These are phyloP conservation scores for Pasiphila rectangulata DNA, from an alignment of 2,888 invertebrate genomes.

Conservation along the genomic window DNA sequence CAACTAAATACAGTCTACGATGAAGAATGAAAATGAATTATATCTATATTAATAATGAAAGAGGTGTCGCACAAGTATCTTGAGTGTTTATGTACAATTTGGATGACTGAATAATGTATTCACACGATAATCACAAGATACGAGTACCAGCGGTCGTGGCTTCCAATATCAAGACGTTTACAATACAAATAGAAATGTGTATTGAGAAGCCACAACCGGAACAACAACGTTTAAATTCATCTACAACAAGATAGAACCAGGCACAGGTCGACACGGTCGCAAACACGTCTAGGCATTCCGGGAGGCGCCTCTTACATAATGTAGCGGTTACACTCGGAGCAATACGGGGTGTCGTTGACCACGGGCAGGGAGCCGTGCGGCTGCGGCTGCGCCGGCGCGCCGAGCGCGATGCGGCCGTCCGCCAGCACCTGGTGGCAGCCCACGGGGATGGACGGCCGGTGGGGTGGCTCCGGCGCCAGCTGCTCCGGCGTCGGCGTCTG, in stretches of 20 bases:
- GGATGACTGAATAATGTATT: constrained; percentile 3
- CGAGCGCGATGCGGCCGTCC: constrained; percentile 76
- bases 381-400: constrained; percentile 55
- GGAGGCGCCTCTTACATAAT: constrained; percentile 89
- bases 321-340: constrained; percentile 92
- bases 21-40: constrained; percentile 31
- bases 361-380: constrained; percentile 59
- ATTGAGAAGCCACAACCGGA: constrained; percentile 46
- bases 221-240: constrained; percentile 52
- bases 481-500: constrained; percentile 50
- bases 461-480: constrained; percentile 58
- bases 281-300: constrained; percentile 75
- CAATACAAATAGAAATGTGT: constrained; percentile 16
- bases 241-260: constrained; percentile 60
- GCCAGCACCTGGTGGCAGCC: constrained; percentile 76
- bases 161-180: constrained; percentile 37
- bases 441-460: constrained; percentile 78
- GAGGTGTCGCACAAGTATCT: constrained; percentile 45
- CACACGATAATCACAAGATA: constrained; percentile 24
- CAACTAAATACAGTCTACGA: constrained; percentile 44
- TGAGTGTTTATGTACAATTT: constrained; percentile 22
- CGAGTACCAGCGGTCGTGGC: constrained; percentile 25
- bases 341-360: constrained; percentile 83
- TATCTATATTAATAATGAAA: constrained; percentile 17
- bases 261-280: constrained; percentile 79